Evolutionary conservation across 2,113 vertebrate genomes (phyloP).

Genomic region (Psammodynastes pulverulentus): DNA sequence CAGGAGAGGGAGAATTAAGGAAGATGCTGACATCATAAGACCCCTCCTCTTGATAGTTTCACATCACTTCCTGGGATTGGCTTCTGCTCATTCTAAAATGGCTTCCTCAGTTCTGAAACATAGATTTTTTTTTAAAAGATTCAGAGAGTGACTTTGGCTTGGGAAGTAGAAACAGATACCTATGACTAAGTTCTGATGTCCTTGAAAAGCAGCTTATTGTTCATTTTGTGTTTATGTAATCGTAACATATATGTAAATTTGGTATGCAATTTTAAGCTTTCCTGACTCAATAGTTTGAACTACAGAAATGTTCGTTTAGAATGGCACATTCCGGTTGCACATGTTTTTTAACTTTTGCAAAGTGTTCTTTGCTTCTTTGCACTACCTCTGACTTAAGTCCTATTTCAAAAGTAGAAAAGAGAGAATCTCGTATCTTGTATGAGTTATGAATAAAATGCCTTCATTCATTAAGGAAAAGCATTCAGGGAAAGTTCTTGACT

Average conservation of each 20-base stretch:
- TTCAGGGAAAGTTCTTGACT: not conserved
- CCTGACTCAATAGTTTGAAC: not conserved
- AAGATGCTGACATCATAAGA: not conserved
- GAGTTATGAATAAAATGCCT: not conserved
- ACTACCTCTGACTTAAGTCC: not conserved
- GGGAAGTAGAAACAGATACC: not conserved
- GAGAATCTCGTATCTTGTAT: not conserved
- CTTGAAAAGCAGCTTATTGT: too few species aligned
- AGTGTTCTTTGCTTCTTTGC: not conserved
- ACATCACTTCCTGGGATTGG: not conserved
- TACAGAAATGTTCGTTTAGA: not conserved
- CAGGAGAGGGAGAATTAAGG: not conserved
- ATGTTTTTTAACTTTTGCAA: not conserved
- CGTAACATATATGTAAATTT: too few species aligned
- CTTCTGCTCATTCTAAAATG: not conserved
- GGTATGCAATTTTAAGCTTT: not conserved
- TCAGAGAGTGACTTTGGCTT: not conserved
- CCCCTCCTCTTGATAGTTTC: not conserved
- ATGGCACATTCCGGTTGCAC: not conserved
- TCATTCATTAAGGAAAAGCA: not conserved
- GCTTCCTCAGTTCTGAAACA: not conserved
- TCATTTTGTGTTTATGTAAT: too few species aligned
- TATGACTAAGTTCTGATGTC: too few species aligned
- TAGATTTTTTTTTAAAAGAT: not conserved
- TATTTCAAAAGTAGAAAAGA: not conserved